These are phyloP conservation scores for Telmatochromis sp. DNA, from an alignment of 2,113 vertebrate species.

Conservation along the genomic window DNA sequence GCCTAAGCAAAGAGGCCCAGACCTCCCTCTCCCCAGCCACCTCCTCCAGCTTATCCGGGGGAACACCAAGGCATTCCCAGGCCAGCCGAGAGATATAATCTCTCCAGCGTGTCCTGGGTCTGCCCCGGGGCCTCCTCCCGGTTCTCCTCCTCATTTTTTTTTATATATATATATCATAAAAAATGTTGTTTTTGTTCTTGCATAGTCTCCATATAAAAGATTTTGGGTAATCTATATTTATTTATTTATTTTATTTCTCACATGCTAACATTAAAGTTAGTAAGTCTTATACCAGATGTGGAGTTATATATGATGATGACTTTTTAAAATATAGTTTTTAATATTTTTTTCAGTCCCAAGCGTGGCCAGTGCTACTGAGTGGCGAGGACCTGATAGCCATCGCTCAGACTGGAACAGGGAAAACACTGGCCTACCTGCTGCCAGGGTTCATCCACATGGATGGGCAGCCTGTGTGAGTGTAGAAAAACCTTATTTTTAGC, in stretches of 20 bases:
- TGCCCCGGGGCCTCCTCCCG: too few relatives aligned
- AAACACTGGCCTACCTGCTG: conserved; percentile 90
- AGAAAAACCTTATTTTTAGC: background rate
- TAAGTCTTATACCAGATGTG: background rate
- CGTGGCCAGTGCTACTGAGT: conserved; percentile 88
- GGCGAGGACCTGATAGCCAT: conserved; percentile 93
- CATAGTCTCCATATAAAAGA: background rate
- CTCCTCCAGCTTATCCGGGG: too few relatives aligned
- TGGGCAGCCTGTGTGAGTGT: conserved; percentile 83
- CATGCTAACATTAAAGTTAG: background rate
- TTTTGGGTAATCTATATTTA: background rate
- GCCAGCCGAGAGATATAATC: too few relatives aligned
- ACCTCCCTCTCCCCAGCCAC: too few relatives aligned
- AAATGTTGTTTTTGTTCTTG: background rate
- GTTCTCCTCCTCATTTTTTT: background rate
- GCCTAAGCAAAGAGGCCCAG: too few relatives aligned
- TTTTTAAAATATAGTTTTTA: background rate
- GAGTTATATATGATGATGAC: background rate
- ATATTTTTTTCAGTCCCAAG: conserved; percentile 77
- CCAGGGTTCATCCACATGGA: conserved; percentile 96
- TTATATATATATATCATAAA: background rate
- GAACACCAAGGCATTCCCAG: too few relatives aligned
- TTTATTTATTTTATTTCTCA: background rate
- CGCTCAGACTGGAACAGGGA: conserved; percentile 94
- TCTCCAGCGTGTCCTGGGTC: too few relatives aligned